Evolutionary conservation across 1,140 invertebrate genomes (phyloP), one percentile per base, ranked within the genome.

Genomic region (Alviniconcha marisindica): DNA sequence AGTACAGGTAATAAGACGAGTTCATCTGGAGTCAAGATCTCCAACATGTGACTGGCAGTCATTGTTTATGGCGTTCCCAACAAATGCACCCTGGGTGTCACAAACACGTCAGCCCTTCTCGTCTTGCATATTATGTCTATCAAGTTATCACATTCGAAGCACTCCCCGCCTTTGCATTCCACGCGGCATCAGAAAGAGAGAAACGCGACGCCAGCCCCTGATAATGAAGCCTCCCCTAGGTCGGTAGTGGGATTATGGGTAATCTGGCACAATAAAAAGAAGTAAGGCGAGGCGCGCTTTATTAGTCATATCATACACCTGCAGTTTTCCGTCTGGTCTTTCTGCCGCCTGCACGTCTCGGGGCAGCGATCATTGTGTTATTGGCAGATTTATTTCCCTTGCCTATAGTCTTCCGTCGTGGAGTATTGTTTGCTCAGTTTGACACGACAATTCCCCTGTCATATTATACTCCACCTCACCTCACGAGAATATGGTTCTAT

Each of bases 261-360:
- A 54, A 54, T 54, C 44, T 54, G 24, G 42, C 44, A 51, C 24
- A 48, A 76, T 51, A 76, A 54, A 54, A 76, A 31, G 7, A 28
- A 28, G 42, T 18, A 76, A 51, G 31, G 31, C 38, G 44, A 31
- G 42, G 5, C 42, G n/a, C 3, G 44, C 24, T 54, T 51, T 76
- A 76, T 76, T 76, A 76, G 73, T 76, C 73, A 76, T 76, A 76
- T 76, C 73, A 76, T 76, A 76, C 73, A 76, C 73, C 73, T 76
- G 73, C 73, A 76, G 42, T 24, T 4, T 28, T 40, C 71, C 15
- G 71, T 7, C 21, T 74, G 36, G 38, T 15, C 36, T 74, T 74
- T 36, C 71, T 10, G n/a, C n/a, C n/a, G n/a, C n/a, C n/a, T n/a
- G n/a, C n/a, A n/a, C 31, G 28, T 28, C 28, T 76, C 3, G 28